Base-by-base conservation (phyloP, 1,140 invertebrate species). In the Pogonus chalceus region DNA sequence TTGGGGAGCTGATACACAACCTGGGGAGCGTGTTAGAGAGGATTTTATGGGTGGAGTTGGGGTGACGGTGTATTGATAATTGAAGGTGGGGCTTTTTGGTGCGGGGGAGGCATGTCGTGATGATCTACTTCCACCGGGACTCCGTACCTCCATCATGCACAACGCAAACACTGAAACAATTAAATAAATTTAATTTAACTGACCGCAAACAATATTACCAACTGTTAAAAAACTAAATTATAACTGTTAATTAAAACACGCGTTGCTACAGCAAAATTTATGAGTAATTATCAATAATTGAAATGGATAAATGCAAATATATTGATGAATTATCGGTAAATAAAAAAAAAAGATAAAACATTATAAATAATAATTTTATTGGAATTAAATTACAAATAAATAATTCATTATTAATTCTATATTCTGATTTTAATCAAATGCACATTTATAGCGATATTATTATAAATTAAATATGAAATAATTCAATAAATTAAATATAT, bases 81-180 rank as follows among this genome's bases (percentile, higher is more conserved):
- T 58, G 9, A 62, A 22, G 20, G 54, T 52, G n/a, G 61, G 63
- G 55, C 63, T 64, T 7, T 54, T 49, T 1, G 62, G 59, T 1
- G 61, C 49, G 2, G 58, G 54, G 22, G 58, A 56, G 2, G 62
- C 52, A 7, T 58, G 39, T 7, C 61, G 65, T 1, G 65, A 60
- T 10, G 60, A 65, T 46, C 63, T 64, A 1, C 58, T 63, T 16
- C 26, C 14, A 12, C 37, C 37, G 4, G 37, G 37, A 43, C 37
- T 43, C 37, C 18, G 7, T 16, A 43, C 18, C 7, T 43, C 37
- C 37, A 43, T 43, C 18, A 18, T 43, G 26, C 4, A 10, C 7
- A 16, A 43, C 3, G 37, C 3, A 16, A 18, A 43, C 9, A 31
- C 4, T 14, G 26, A 31, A 31, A 31, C 26, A 14, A 31, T 31